Percentiles rank a stretch among this genome's conserved stretches.
phyloP scores from a whole-genome alignment of 2,888 invertebrate species.

The Agrilus mali region DNA sequence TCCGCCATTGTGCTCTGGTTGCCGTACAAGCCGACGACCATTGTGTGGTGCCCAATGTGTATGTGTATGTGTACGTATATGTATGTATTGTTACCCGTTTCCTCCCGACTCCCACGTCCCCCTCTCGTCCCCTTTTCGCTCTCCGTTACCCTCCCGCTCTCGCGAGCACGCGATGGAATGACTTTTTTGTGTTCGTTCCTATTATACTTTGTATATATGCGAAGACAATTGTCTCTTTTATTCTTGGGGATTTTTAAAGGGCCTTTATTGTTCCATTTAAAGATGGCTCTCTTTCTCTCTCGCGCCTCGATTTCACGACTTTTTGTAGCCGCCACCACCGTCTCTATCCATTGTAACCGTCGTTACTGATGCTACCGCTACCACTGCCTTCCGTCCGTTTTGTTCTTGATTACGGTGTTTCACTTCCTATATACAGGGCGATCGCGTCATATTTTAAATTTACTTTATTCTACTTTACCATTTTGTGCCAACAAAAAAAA shows the following conservation, averaged over 20 bases:
- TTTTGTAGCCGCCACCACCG: no score
- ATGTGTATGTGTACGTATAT: conserved; percentile 21
- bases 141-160: conserved; percentile 3
- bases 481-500: no score
- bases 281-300: conserved; percentile 4
- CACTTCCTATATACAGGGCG: no score
- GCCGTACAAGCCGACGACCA: conserved; percentile 17
- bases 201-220: conserved; percentile 26
- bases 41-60: no score
- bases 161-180: conserved; percentile 17
- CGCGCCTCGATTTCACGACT: no score
- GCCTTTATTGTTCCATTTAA: conserved; percentile 20
- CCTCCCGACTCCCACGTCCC: conserved; percentile 16
- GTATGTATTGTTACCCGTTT: conserved; percentile 27
- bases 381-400: no score
- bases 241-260: conserved; percentile 21
- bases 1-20: conserved; percentile 22
- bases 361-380: no score
- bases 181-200: conserved; percentile 25
- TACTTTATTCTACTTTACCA: no score
- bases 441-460: no score
- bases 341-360: no score
- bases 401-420: no score
- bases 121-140: conserved; percentile 1
- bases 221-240: conserved; percentile 20